These are phyloP conservation scores for Varanus salvator DNA, from an alignment of 2,113 vertebrate species.

Conservation along the genomic window DNA sequence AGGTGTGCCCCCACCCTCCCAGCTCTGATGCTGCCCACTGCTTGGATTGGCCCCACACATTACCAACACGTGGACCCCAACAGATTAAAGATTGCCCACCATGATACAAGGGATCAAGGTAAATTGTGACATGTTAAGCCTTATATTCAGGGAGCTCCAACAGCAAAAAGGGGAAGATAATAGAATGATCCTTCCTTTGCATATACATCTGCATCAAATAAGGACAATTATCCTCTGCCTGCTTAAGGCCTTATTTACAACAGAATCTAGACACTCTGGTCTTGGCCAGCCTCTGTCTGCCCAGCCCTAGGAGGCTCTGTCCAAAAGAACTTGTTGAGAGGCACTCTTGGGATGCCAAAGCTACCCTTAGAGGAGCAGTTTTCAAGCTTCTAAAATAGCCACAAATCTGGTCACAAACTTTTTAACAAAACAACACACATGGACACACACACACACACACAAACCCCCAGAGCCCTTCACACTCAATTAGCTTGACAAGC, in stretches of 20 bases:
- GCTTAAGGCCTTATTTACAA: background rate
- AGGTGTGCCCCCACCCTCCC: too few species aligned
- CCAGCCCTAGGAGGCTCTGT: background rate
- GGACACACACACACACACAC: background rate
- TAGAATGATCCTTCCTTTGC: background rate
- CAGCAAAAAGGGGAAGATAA: background rate
- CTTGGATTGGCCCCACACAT: too few species aligned
- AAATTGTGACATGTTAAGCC: background rate
- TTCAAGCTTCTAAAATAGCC: background rate
- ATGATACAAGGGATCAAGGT: background rate
- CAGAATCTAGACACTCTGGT: background rate
- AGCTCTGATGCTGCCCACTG: too few species aligned
- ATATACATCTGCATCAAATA: background rate
- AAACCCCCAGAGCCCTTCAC: background rate
- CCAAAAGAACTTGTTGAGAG: background rate
- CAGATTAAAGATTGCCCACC: too few species aligned
- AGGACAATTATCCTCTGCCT: background rate
- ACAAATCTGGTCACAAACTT: constrained; percentile 1
- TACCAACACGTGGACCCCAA: too few species aligned
- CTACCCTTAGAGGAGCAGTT: background rate
- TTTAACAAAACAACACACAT: background rate
- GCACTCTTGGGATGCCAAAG: background rate
- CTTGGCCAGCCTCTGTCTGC: background rate
- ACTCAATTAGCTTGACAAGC: constrained; percentile 23
- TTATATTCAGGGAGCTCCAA: background rate